Base-by-base conservation (phyloP, 1,140 invertebrate genomes). In the Triops cancriformis region DNA sequence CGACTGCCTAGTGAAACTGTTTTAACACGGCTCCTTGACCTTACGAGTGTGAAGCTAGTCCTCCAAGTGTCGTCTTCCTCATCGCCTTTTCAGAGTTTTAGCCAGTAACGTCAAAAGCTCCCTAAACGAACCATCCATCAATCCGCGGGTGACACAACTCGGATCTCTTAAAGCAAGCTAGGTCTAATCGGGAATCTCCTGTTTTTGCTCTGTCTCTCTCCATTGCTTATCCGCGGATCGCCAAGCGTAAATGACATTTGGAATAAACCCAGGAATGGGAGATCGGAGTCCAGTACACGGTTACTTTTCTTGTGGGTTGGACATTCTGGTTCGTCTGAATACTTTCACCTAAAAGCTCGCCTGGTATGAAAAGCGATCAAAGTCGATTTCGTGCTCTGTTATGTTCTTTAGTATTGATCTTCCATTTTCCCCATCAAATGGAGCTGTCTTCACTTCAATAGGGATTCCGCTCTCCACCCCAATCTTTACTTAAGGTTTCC, bases 371-470 rank as follows among this genome's bases (percentile, higher is more conserved):
- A 7, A 64, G 1, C 51, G 18, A 18, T 5, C 14, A 64, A 64
- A 64, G 23, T 18, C 18, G 18, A 64, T 23, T n/a, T 64, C 14
- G 18, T 64, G 18, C 51, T n/a, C 14, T 64, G 18, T 18, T 64
- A 64, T 64, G 51, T 64, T 18, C 51, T 64, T 64, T 64, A 64
- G 51, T 64, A 64, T 64, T 64, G 51, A 64, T 64, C 51, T 64
- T 23, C 23, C 51, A 64, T 64, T 64, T 64, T 23, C 51, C 51
- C 51, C 51, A 64, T 64, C 51, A 64, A 64, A 64, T 64, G 51
- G 18, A 0, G 51, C 51, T 64, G 51, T 64, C 51, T 64, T 23
- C 51, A 64, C 51, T 64, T 64, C n/a, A 64, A 64, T 64, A 64
- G 51, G 51, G 51, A 64, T 64, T 23, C 51, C 51, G 51, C 18